phyloP scores from a whole-genome alignment of 1,140 invertebrate species.

The Magallana angulata region DNA sequence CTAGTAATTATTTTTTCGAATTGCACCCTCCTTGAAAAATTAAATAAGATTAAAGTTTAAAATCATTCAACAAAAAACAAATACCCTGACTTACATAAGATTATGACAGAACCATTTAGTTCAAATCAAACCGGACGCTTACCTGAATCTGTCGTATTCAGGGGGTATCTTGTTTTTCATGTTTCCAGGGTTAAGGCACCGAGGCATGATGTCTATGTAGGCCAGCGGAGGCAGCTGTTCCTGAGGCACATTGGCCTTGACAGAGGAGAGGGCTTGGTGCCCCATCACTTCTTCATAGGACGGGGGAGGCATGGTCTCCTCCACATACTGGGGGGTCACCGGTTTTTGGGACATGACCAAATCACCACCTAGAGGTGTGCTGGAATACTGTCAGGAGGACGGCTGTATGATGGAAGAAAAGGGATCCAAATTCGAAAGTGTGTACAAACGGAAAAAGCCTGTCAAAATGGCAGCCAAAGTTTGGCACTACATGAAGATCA shows the following conservation, averaged over 20 bases:
- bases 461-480: constrained; percentile 7
- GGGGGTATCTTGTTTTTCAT: constrained; percentile 57
- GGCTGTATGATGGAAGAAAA: no score
- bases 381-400: not conserved
- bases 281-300: constrained; percentile 67
- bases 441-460: not conserved
- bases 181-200: constrained; percentile 50
- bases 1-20: no score
- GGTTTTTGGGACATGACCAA: not conserved
- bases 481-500: not conserved
- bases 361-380: no score
- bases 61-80: no score
- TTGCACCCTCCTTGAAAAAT: no score
- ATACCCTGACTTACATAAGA: no score
- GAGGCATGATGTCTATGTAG: constrained; percentile 66
- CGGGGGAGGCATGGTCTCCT: constrained; percentile 53
- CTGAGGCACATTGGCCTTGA: constrained; percentile 37
- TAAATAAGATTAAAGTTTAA: no score
- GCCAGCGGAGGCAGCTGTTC: constrained; percentile 60
- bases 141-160: constrained; percentile 63
- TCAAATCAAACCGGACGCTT: not conserved
- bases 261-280: constrained; percentile 54
- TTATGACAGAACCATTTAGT: no score
- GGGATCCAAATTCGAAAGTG: not conserved
- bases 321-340: constrained; percentile 46